phyloP scores from a whole-genome alignment of 2,888 invertebrate genomes.

The Anoncus sp. region DNA sequence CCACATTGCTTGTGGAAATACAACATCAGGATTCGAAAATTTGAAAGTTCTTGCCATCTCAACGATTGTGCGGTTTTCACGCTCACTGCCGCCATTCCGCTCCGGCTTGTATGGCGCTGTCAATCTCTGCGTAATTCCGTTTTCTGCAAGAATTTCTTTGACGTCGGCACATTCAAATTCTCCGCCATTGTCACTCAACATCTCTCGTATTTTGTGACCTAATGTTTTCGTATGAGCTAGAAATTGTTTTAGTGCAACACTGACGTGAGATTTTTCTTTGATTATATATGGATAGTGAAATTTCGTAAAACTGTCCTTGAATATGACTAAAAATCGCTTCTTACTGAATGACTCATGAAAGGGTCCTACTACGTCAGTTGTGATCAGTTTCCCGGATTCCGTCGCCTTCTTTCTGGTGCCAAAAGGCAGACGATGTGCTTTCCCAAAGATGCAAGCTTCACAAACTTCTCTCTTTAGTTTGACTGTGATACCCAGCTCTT shows the following conservation, averaged over 20 bases:
- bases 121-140: constrained; percentile 28
- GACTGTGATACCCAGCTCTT: constrained; percentile 69
- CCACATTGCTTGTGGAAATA: constrained; percentile 50
- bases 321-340: constrained; percentile 60
- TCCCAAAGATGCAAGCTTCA: constrained; percentile 73
- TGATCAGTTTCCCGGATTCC: constrained; percentile 70
- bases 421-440: constrained; percentile 71
- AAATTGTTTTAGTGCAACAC: constrained; percentile 64
- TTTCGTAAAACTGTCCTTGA: constrained; percentile 65
- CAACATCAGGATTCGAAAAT: constrained; percentile 35
- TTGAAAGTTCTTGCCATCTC: constrained; percentile 4
- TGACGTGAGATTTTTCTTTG: constrained; percentile 70
- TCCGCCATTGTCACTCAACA: constrained; percentile 64
- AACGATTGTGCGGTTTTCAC: background rate
- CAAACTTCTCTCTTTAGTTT: constrained; percentile 68
- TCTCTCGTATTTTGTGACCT: constrained; percentile 71
- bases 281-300: constrained; percentile 66
- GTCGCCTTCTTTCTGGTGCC: constrained; percentile 64
- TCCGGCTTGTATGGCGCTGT: constrained; percentile 51
- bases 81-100: constrained; percentile 56
- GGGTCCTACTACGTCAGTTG: constrained; percentile 72
- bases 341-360: constrained; percentile 65
- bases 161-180: constrained; percentile 25
- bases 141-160: too few relatives aligned
- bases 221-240: constrained; percentile 64